A percentile compares a stretch with the other conserved stretches of the same genome.
These are phyloP conservation scores for Sesia apiformis DNA, from an alignment of 2,888 invertebrate genomes.

Conservation along the genomic window DNA sequence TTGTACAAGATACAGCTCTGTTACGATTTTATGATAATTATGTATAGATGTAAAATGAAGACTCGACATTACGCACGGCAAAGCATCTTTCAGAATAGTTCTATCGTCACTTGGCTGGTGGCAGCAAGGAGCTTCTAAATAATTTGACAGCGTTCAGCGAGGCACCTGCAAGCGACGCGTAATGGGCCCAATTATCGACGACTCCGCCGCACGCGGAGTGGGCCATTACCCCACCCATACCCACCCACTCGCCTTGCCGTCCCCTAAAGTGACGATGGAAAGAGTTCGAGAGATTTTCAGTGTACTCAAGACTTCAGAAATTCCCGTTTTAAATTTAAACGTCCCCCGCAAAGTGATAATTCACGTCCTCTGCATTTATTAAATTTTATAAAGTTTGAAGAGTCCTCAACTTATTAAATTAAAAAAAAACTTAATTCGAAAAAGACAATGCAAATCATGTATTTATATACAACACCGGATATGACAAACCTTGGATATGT, in stretches of 20 bases:
- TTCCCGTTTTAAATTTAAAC: neutral
- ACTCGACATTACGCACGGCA: too few species aligned
- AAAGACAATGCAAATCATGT: too few species aligned
- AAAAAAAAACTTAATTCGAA: too few species aligned
- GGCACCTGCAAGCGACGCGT: slow-evolving; percentile 50
- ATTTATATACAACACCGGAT: too few species aligned
- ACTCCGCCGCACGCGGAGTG: slow-evolving; percentile 39
- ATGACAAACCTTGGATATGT: too few species aligned
- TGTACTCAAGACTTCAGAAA: neutral
- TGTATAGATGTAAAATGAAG: too few species aligned
- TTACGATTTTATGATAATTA: too few species aligned
- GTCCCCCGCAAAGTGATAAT: slow-evolving; percentile 5
- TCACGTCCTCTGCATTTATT: slow-evolving; percentile 4
- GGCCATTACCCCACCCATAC: slow-evolving; percentile 37
- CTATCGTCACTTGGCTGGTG: neutral
- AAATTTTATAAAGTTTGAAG: slow-evolving; percentile 3
- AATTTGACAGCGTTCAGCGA: slow-evolving; percentile 30
- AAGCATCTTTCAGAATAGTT: too few species aligned
- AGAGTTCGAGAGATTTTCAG: slow-evolving; percentile 16
- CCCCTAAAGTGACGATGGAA: slow-evolving; percentile 21
- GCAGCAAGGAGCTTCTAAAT: slow-evolving; percentile 24
- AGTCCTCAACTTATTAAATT: too few species aligned
- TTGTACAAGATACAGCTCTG: too few species aligned
- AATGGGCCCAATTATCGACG: slow-evolving; percentile 63
- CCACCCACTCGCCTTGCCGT: slow-evolving; percentile 19